Percentiles rank a stretch among this genome's conserved stretches.
Conservation (phyloP, 2,888 invertebrate genomes). For the Thymelicus sylvestris region DNA sequence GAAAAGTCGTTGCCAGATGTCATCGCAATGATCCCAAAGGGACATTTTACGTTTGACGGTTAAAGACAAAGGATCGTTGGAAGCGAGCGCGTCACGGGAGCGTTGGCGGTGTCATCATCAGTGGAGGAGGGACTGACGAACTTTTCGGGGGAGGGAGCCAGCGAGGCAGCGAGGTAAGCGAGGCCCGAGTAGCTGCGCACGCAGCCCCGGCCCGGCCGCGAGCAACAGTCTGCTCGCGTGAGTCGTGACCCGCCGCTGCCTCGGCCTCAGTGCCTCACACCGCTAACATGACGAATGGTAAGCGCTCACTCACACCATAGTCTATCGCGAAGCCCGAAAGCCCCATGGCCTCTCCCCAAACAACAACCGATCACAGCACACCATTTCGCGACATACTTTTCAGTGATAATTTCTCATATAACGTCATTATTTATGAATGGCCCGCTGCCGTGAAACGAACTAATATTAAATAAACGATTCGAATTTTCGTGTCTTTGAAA, state of each 20-base stretch:
- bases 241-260: slow-evolving; percentile 73
- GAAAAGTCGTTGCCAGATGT: not conserved
- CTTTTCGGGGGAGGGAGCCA: slow-evolving; percentile 47
- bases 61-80: slow-evolving; percentile 64
- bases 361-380: slow-evolving; percentile 45
- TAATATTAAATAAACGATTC: slow-evolving; percentile 26
- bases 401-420: slow-evolving; percentile 64
- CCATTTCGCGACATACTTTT: slow-evolving; percentile 53
- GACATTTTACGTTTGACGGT: slow-evolving; percentile 39
- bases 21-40: slow-evolving; percentile 28
- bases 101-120: slow-evolving; percentile 48
- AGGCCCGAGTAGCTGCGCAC: slow-evolving; percentile 61
- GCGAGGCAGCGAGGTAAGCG: slow-evolving; percentile 1
- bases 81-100: slow-evolving; percentile 54
- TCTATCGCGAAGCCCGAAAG: slow-evolving; percentile 37
- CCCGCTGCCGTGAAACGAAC: slow-evolving; percentile 51
- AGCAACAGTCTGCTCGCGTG: slow-evolving; percentile 83
- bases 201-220: slow-evolving; percentile 65
- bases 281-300: slow-evolving; percentile 78
- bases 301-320: slow-evolving; percentile 58
- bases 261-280: slow-evolving; percentile 57
- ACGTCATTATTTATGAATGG: slow-evolving; percentile 68
- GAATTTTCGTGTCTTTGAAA: not conserved
- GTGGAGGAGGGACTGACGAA: slow-evolving; percentile 41
- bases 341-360: slow-evolving; percentile 40